Evolutionary conservation across 2,113 vertebrate genomes (phyloP).

Genomic region (human (Homo sapiens)): GRCh38 chr14:65628501-65629000

Average conservation of each 20-base stretch:
- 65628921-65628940: neutral
- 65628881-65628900: neutral
- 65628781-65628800: conserved; percentile 38
- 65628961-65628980: neutral
- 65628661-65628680: neutral
- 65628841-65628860: conserved; percentile 2
- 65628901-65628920: neutral
- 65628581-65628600: neutral
- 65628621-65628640: conserved; percentile 33
- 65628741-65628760: neutral
- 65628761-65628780: neutral
- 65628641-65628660: conserved; percentile 18
- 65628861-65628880: conserved; percentile 36
- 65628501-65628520: neutral
- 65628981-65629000: neutral
- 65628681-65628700: neutral
- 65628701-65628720: conserved; percentile 55
- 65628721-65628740: conserved; percentile 9
- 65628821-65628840: neutral
- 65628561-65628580: neutral
- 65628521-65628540: neutral
- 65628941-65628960: neutral
- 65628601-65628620: neutral
- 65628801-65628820: conserved; percentile 10
- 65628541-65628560: neutral